Conservation (phyloP, 2,113 vertebrate genomes). For the Chrysemys picta region DNA sequence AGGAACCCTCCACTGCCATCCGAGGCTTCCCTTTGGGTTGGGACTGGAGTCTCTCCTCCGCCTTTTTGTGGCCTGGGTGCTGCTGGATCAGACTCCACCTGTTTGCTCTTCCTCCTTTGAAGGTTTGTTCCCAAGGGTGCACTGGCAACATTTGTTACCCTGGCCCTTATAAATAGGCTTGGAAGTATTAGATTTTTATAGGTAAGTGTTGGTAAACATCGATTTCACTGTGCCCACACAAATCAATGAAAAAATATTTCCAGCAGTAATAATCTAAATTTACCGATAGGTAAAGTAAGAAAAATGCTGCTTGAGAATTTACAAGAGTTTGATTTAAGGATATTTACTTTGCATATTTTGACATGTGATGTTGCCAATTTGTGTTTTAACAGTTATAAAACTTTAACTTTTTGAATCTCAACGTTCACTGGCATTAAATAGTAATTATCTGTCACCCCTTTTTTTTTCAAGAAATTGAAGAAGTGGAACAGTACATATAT, state of each 20-base stretch:
- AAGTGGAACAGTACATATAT: too few species aligned
- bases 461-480: too few species aligned
- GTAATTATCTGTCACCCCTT: too few species aligned
- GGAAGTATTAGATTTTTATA: not conserved
- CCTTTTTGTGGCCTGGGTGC: not conserved
- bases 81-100: not conserved
- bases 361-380: too few species aligned
- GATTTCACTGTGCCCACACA: not conserved
- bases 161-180: not conserved
- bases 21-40: not conserved
- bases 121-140: not conserved
- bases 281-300: not conserved
- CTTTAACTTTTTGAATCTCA: too few species aligned
- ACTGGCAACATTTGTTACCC: not conserved
- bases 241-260: not conserved
- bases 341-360: too few species aligned
- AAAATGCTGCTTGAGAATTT: not conserved
- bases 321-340: too few species aligned
- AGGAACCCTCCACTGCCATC: not conserved
- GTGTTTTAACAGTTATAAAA: too few species aligned
- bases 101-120: not conserved
- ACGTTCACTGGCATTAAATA: too few species aligned
- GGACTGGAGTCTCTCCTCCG: not conserved
- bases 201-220: not conserved
- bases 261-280: not conserved